Conservation (phyloP, 2,888 invertebrate genomes). For the Machimus atricapillus region DNA sequence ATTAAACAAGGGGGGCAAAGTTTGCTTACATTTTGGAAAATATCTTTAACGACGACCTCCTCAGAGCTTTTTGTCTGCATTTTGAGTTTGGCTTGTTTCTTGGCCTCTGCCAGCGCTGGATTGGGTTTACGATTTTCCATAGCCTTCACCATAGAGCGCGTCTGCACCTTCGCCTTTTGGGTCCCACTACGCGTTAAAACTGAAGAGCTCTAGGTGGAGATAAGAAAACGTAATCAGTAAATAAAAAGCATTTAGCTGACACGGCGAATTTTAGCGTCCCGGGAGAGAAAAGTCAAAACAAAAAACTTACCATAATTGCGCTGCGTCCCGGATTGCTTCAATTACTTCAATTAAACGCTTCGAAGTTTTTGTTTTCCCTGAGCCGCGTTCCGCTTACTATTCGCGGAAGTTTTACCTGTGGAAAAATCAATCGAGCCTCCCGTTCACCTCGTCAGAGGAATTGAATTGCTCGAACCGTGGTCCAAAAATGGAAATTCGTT, state of each 20-base stretch:
- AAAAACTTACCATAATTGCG: background rate
- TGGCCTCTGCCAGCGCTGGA: conserved; percentile 71
- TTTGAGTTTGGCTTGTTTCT: conserved; percentile 70
- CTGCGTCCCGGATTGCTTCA: background rate
- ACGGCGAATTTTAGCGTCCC: background rate
- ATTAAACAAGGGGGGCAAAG: background rate
- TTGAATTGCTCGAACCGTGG: background rate
- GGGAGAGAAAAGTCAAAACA: background rate
- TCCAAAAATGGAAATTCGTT: background rate
- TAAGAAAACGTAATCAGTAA: background rate
- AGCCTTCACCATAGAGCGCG: conserved; percentile 67
- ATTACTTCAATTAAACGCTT: too few relatives aligned
- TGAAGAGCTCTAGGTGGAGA: conserved; percentile 56
- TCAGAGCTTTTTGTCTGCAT: conserved; percentile 56
- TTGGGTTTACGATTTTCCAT: conserved; percentile 61
- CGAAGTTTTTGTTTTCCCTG: background rate
- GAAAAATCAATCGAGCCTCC: conserved; percentile 1
- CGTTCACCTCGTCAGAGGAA: background rate
- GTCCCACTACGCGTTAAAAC: conserved; percentile 69
- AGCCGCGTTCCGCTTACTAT: background rate
- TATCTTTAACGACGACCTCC: conserved; percentile 67
- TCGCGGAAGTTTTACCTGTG: background rate
- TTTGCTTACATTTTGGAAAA: conserved; percentile 70
- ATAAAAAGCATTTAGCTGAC: background rate
- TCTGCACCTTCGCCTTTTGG: conserved; percentile 71